phyloP scores from a whole-genome alignment of 2,113 vertebrate genomes.

The Naja naja region DNA sequence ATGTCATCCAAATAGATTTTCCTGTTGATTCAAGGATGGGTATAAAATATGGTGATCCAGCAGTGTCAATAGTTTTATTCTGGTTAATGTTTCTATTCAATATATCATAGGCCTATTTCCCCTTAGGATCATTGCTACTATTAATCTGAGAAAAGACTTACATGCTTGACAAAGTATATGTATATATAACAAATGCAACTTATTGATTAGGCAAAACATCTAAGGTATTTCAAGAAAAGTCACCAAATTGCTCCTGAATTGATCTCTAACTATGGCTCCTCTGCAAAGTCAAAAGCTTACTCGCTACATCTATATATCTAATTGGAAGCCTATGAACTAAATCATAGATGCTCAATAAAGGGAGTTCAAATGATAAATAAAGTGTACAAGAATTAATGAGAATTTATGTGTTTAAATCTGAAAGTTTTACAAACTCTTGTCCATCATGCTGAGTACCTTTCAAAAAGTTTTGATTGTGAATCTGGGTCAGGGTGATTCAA shows the following conservation, averaged over 20 bases:
- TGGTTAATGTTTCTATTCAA: background rate
- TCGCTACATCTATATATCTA: background rate
- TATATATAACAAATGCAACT: background rate
- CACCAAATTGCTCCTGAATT: background rate
- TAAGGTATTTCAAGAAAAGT: background rate
- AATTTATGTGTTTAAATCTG: background rate
- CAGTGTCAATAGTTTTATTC: background rate
- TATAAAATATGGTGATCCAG: background rate
- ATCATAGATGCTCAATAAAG: background rate
- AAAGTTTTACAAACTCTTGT: background rate
- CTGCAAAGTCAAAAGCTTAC: background rate
- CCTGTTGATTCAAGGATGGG: background rate
- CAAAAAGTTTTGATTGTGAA: background rate
- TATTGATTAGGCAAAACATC: background rate
- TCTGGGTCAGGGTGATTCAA: background rate
- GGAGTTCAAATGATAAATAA: background rate
- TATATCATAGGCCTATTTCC: background rate
- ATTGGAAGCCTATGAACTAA: background rate
- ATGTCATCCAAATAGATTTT: background rate
- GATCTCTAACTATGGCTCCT: background rate
- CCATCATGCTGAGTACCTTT: background rate
- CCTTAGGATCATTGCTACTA: background rate
- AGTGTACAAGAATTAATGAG: background rate
- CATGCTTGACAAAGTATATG: background rate
- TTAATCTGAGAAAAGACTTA: background rate